These are phyloP conservation scores for Eurystomus gularis DNA, from an alignment of 2,113 vertebrate genomes.

Conservation along the genomic window DNA sequence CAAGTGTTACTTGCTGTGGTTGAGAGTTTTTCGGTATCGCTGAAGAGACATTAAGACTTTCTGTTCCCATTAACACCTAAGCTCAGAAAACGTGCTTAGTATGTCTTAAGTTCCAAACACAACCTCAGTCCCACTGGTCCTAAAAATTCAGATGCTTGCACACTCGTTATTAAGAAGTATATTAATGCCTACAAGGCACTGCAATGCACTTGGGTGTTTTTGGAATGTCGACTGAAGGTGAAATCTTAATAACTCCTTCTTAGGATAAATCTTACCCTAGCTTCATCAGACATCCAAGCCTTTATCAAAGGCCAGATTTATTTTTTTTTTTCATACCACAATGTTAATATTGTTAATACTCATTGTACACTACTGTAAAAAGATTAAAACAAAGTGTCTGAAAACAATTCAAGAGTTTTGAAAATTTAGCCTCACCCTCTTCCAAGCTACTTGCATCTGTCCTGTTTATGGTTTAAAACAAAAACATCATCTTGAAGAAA, in stretches of 20 bases:
- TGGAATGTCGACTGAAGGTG: not conserved
- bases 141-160: constrained; percentile 9
- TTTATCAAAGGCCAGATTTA: constrained; percentile 27
- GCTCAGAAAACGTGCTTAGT: constrained; percentile 24
- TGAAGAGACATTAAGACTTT: constrained; percentile 54
- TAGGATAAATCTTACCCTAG: constrained; percentile 5
- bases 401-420: constrained; percentile 53
- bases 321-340: constrained; percentile 53
- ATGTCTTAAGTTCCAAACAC: constrained; percentile 64
- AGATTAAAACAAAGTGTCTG: constrained; percentile 56
- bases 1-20: constrained; percentile 82
- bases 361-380: constrained; percentile 74
- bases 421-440: constrained; percentile 48
- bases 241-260: not conserved
- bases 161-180: not conserved
- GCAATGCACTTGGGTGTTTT: not conserved
- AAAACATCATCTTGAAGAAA: constrained; percentile 56
- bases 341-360: constrained; percentile 78
- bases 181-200: not conserved
- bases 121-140: constrained; percentile 4
- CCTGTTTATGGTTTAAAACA: constrained; percentile 43
- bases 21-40: constrained; percentile 61
- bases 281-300: not conserved
- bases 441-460: constrained; percentile 49
- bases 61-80: constrained; percentile 42